Evolutionary conservation across 2,888 invertebrate genomes (phyloP), one percentile per base, ranked within the genome.

Genomic region (Orthosia incerta): DNA sequence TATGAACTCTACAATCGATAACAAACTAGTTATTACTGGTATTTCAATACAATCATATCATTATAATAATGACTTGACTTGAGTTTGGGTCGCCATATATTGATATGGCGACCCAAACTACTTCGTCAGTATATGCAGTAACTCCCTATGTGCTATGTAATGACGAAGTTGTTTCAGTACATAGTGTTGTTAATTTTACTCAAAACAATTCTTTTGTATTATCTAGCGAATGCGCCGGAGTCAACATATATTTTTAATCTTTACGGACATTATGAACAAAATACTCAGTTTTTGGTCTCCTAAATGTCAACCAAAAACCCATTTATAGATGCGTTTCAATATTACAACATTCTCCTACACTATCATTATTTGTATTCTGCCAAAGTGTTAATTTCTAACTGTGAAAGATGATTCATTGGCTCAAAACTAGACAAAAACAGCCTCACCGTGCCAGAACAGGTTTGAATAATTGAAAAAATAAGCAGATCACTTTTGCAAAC

Each of bases 351-450:
- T 31, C 31, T 16, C 15, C 20, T 12, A 65, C 20, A 45, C 23
- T 53, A 16, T 45, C 45, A 18, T 55, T 65, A 45, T 53, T 64
- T n/a, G 9, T 20, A 64, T 45, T 46, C 16, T 26, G 18, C n/a
- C 57, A 20, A 20, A 16, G 51, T 48, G 53, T 13, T 60, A 55
- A 57, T 39, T 31, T 13, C 15, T 48, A 74, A 66, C 75, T 23
- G 74, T 74, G n/a, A n/a, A 53, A 3, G 3, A n/a, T 74, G 74
- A 74, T 53, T 65, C 66, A 66, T 23, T 20, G 7, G 9, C 15
- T 20, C n/a, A 4, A 39, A 23, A 39, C 15, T 12, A 51, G 46
- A 48, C 26, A 57, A 46, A 31, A 73, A 50, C 16, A 18, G 20
- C 2, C 45, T 26, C 1, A 26, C 23, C n/a, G 1, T 15, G n/a